phyloP scores from a whole-genome alignment of 35 echinoderm and acorn worm species.

The Holothuria glaberrima region DNA sequence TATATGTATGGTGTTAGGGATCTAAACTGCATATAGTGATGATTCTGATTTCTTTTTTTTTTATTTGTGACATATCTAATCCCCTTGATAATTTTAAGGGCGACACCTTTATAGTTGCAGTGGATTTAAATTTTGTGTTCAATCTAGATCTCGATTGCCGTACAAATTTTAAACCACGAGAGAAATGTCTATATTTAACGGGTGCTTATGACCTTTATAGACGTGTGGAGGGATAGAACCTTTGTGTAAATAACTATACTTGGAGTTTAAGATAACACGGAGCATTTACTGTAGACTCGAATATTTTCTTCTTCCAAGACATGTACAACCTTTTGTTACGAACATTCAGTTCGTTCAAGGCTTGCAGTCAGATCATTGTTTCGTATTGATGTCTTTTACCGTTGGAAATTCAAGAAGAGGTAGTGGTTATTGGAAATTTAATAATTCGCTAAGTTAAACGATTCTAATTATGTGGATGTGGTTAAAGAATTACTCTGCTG shows the following conservation, averaged over 20 bases:
- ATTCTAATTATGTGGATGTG: neutral
- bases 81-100: too few relatives aligned
- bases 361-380: neutral
- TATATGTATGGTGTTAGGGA: too few relatives aligned
- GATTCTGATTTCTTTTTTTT: too few relatives aligned
- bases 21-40: too few relatives aligned
- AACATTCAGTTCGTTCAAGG: neutral
- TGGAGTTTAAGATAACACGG: neutral
- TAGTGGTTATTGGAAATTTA: neutral
- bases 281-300: neutral
- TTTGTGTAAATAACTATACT: neutral
- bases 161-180: neutral
- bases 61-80: too few relatives aligned
- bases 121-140: too few relatives aligned
- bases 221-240: neutral
- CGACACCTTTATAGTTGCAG: too few relatives aligned
- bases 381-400: neutral
- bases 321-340: neutral
- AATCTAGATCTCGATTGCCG: too few relatives aligned
- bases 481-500: too few relatives aligned
- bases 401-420: neutral
- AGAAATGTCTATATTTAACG: neutral
- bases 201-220: neutral
- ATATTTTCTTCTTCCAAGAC: neutral
- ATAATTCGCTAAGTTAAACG: neutral